A percentile compares a stretch with the other conserved stretches of the same genome.
Evolutionary conservation across 2,888 invertebrate species (phyloP).

Genomic region (Trimorus sp.): DNA sequence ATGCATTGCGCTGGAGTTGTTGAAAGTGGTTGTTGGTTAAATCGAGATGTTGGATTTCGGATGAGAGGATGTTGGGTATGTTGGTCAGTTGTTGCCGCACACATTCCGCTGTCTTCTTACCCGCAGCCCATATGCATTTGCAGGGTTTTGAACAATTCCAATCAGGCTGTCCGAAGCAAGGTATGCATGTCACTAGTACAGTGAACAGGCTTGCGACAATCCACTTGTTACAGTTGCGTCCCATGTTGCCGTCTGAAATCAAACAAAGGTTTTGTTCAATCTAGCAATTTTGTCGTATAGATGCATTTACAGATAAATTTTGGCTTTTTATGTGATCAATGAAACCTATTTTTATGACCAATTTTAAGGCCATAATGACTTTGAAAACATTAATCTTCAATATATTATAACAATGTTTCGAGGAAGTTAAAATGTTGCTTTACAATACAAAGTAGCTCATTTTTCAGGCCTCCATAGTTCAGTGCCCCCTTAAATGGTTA

Average conservation of each 20-base stretch:
- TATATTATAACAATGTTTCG: no score
- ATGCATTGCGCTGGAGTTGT: conserved; percentile 86
- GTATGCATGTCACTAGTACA: conserved; percentile 75
- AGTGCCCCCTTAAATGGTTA: no score
- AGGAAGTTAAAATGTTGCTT: no score
- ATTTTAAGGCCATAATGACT: no score
- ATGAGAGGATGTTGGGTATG: conserved; percentile 88
- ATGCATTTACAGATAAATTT: no score
- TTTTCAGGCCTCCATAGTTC: no score
- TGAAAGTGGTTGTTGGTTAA: conserved; percentile 87
- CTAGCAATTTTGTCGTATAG: no score
- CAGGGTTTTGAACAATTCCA: conserved; percentile 87
- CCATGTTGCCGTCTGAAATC: not conserved
- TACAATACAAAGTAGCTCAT: no score
- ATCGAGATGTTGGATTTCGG: conserved; percentile 86
- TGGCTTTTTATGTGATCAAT: no score
- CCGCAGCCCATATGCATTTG: conserved; percentile 92
- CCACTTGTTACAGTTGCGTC: conserved; percentile 57
- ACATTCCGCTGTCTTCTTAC: conserved; percentile 93
- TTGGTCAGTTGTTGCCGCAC: conserved; percentile 85
- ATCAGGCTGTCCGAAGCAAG: conserved; percentile 81
- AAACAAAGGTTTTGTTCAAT: no score
- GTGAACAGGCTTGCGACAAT: conserved; percentile 59
- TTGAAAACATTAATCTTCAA: no score
- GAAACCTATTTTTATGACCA: no score